Base-by-base conservation (phyloP, 2,113 vertebrate species). In the Atlantisia rogersi region DNA sequence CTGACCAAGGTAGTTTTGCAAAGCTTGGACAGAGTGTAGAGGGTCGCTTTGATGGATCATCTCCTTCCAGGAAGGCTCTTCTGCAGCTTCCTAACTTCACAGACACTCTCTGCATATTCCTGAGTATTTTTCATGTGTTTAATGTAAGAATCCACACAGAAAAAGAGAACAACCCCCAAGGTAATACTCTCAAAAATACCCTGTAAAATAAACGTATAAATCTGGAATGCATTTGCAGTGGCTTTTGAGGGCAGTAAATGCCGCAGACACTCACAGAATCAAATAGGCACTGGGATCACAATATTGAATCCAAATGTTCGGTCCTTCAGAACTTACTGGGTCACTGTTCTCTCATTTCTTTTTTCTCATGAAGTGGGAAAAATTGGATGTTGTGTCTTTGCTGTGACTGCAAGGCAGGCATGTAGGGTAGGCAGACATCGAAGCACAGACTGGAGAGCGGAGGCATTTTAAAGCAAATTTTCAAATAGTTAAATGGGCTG, bases 1-100 rank as follows among this genome's bases (percentile, higher is more conserved):
- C 24, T 96, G 90, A 87, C 90, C 92, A 40, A 71, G 79, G 46
- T 82, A 78, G 84, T 77, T 88, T 96, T 95, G 32, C 87, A 91
- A 93, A 75, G 88, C 62, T 94, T 89, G 69, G 53, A 37, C 10
- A 84, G 63, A 94, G 40, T 29, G 26, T 48, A 89, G 39, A 48
- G 63, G 25, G 37, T 20, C 5, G 16, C 37, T 88, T 11, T 88
- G 40, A 87, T 81, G 58, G 91, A 55, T 65, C 76, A 58, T 4
- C 26, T 92, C 64, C 48, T 86, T 86, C 56, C 50, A 81, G 69
- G 63, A 60, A 15, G 65, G 85, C 58, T 96, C 28, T 88, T 29
- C 19, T 6, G 2, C 26, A 85, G n/a, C 90, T 88, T 17, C 63
- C 67, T 37, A 53, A 21, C 29, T 74, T 94, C 64, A 70, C 52